Base-by-base conservation (phyloP, 2,888 invertebrate species). In the Lasiommata megera region DNA sequence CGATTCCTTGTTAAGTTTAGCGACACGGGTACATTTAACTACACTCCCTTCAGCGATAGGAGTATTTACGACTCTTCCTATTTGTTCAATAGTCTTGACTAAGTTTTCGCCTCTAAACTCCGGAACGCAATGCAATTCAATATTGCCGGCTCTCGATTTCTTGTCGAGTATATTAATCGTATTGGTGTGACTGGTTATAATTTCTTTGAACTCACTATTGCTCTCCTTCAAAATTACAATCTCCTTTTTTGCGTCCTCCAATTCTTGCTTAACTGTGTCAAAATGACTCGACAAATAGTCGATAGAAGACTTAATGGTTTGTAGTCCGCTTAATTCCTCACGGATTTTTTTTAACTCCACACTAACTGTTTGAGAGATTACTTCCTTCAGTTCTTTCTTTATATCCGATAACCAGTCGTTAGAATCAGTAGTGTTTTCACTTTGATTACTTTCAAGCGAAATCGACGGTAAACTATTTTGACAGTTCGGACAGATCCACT, bases 261-360 rank as follows among this genome's bases (percentile, higher is more conserved):
- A n/a, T n/a, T n/a, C n/a, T n/a, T n/a, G n/a, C n/a, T n/a, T n/a
- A n/a, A n/a, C n/a, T n/a, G n/a, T n/a, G n/a, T 48, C 48, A 36
- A 31, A 48, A 7, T 17, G 18, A 36, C 16, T 48, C 34, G 34
- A 48, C 6, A 48, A 48, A 48, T 12, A 36, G 5, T 48, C 48
- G 12, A 48, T 36, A 31, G 34, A 48, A n/a, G 12, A 16, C 18
- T 48, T 48, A 17, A 48, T 48, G 31, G 9, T 16, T 16, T 48
- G 48, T 29, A 48, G 48, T 16, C 17, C 36, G 16, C 17, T 36
- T 14, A 48, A 36, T 18, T 48, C 48, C 34, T 48, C 48, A 11
- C 48, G 29, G 17, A 48, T 48, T 36, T 36, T 48, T 31, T 48
- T 48, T 17, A 48, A 48, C 36, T 48, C 48, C 9, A 31, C 16